A percentile compares a stretch with the other conserved stretches of the same genome.
These are phyloP conservation scores for Clarias magur DNA, from an alignment of 2,113 vertebrate genomes.

Conservation along the genomic window DNA sequence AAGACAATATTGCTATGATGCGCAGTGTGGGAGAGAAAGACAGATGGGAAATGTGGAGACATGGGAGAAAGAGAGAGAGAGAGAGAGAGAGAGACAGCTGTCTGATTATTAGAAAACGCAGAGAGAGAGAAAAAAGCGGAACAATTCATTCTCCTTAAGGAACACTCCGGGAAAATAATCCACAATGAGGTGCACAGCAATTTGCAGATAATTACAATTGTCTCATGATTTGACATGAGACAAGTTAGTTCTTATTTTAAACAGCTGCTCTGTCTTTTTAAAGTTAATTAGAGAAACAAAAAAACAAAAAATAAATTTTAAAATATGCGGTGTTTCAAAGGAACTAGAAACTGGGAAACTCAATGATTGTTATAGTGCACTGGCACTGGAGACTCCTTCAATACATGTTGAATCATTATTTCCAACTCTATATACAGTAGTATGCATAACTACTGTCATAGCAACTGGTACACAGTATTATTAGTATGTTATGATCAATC, in stretches of 20 bases:
- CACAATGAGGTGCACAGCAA: neutral
- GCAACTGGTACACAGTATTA: neutral
- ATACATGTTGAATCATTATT: neutral
- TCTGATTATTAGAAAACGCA: neutral
- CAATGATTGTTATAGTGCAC: neutral
- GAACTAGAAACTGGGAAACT: neutral
- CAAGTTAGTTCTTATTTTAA: neutral
- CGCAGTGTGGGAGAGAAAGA: slow-evolving; percentile 38
- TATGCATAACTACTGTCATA: neutral
- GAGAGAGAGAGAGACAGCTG: slow-evolving; percentile 36
- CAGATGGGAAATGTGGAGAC: slow-evolving; percentile 50
- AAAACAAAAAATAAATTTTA: neutral
- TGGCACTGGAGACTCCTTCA: neutral
- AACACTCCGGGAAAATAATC: neutral
- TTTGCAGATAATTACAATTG: neutral
- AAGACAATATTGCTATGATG: neutral
- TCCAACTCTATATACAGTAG: no score
- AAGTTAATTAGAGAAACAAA: neutral
- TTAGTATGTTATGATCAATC: neutral
- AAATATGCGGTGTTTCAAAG: neutral
- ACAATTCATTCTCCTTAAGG: neutral
- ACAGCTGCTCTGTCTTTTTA: neutral
- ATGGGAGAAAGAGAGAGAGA: slow-evolving; percentile 39
- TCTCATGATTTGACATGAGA: neutral
- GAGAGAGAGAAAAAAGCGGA: neutral